Evolutionary conservation across 2,113 vertebrate species (phyloP), one percentile per base, ranked within the genome.

Genomic region (Microtus montanus): DNA sequence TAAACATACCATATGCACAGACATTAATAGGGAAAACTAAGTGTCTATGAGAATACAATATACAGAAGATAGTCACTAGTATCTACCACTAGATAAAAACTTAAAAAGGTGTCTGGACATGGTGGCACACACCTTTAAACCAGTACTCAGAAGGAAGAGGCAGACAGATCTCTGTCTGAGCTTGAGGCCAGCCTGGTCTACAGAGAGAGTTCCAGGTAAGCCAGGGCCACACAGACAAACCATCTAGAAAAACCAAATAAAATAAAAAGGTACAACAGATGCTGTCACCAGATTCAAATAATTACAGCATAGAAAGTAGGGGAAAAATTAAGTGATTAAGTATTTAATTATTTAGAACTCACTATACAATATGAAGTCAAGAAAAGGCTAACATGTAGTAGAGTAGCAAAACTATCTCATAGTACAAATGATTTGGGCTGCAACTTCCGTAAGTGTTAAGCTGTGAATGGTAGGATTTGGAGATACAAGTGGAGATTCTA

Each of bases 321-420:
- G 49, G 94, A 95, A 96, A 96, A 82, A 75, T 38, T 86, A 66
- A 75, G 26, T 91, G 70, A 93, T 74, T 83, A 93, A 90, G 38
- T 96, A 38, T 49, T 93, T 90, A 93, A 94, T 12, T 90, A 83
- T 91, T 94, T 58, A 89, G 79, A 93, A 78, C 33, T 90, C 49
- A 85, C 52, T 61, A 91, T 28, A 78, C 20, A 96, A 44, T 52
- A 68, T 58, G 24, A 94, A 22, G 12, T 85, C 30, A 93, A 89
- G 84, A 90, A 90, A 87, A 88, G 74, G 52, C 24, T 73, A 91
- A 75, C 12, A 0, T 87, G 70, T 28, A 91, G 68, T 52, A 89
- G 1, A 64, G 17, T 49, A 80, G 15, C 30, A 91, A 49, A 28
- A 86, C 92, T 66, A 28, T 71, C 93, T 91, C 70, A 75, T 7